phyloP scores from a whole-genome alignment of 2,888 invertebrate genomes.

The Ophraella communa region DNA sequence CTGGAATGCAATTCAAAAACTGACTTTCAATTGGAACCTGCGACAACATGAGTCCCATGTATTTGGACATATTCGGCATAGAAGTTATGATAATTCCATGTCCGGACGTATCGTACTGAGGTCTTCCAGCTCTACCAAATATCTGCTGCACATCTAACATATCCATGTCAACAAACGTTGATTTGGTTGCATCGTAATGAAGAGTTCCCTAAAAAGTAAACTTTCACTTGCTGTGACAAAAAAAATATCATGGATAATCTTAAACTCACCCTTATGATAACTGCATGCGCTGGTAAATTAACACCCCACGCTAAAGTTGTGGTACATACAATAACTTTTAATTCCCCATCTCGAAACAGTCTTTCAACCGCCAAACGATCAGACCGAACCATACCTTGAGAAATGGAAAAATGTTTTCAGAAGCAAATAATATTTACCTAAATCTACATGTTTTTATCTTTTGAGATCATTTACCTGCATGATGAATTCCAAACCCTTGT shows the following conservation, averaged over 20 bases:
- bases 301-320: constrained; percentile 99
- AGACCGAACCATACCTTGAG: constrained; percentile 65
- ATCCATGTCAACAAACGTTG: constrained; percentile 92
- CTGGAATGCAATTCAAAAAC: constrained; percentile 88
- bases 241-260: too few relatives aligned
- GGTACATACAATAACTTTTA: constrained; percentile 92
- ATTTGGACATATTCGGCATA: constrained; percentile 90
- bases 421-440: too few relatives aligned
- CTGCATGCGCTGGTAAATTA: constrained; percentile 97
- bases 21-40: constrained; percentile 99
- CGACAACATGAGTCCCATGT: constrained; percentile 90
- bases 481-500: constrained; percentile 92
- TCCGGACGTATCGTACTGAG: constrained; percentile 95
- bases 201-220: constrained; percentile 80
- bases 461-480: constrained; percentile 76
- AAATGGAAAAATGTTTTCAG: constrained; percentile 2
- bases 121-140: constrained; percentile 97
- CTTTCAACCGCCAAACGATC: constrained; percentile 68
- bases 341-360: constrained; percentile 85
- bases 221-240: too few relatives aligned
- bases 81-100: constrained; percentile 95
- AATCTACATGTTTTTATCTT: not conserved
- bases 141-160: constrained; percentile 98
- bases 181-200: constrained; percentile 95
- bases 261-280: constrained; percentile 83